Conservation (phyloP, 2,113 vertebrate genomes). For the Myrmophylax atrothorax region DNA sequence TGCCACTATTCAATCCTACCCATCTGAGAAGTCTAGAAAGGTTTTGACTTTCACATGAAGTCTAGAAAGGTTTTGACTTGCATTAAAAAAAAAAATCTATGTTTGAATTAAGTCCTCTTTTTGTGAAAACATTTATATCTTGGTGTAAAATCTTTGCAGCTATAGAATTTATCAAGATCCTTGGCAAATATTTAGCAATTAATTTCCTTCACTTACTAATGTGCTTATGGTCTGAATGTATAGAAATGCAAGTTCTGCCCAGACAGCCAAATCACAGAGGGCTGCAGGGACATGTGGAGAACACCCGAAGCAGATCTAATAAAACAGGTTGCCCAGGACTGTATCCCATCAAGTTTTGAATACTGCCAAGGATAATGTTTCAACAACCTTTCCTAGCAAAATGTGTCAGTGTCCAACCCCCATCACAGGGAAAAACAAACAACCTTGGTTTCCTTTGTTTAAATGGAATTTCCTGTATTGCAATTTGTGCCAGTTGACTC, state of each 20-base stretch:
- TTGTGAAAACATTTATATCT: not conserved
- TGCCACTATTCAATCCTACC: not conserved
- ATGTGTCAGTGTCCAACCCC: not conserved
- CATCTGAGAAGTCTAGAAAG: not conserved
- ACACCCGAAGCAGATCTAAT: not conserved
- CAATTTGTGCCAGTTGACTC: not conserved
- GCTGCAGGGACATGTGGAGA: not conserved
- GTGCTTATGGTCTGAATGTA: not conserved
- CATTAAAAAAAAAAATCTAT: not conserved
- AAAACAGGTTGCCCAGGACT: not conserved
- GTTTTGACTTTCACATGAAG: not conserved
- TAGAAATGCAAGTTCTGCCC: not conserved
- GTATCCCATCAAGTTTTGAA: not conserved
- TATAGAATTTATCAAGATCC: not conserved
- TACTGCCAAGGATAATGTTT: not conserved
- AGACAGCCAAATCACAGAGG: not conserved
- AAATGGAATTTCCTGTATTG: not conserved
- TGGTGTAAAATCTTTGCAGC: not conserved
- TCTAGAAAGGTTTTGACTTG: not conserved
- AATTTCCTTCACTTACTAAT: not conserved
- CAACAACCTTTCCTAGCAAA: not conserved
- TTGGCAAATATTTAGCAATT: not conserved
- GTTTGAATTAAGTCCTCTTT: not conserved
- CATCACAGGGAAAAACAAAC: not conserved
- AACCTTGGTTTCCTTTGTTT: not conserved